phyloP scores from a whole-genome alignment of 2,888 invertebrate species.

The Phortica magna region DNA sequence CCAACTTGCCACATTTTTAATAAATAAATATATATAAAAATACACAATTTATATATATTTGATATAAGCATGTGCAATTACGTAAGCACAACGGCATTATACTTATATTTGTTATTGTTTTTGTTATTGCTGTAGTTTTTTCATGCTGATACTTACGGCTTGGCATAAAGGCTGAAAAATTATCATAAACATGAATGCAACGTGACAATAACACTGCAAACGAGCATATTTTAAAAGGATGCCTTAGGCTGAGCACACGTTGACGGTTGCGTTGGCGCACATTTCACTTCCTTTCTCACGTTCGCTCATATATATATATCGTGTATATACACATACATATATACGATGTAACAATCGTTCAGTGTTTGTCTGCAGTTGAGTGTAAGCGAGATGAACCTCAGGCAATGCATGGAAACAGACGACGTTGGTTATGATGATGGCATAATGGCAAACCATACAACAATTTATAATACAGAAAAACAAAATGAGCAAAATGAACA shows the following conservation, averaged over 20 bases:
- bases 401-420: background rate
- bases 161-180: constrained; percentile 35
- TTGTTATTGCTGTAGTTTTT: background rate
- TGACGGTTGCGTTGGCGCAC: background rate
- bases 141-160: background rate
- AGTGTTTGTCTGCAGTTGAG: too few relatives aligned
- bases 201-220: constrained; percentile 11
- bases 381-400: background rate
- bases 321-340: too few relatives aligned
- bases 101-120: background rate
- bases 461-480: background rate
- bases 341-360: too few relatives aligned
- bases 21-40: too few relatives aligned
- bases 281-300: background rate
- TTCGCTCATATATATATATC: background rate
- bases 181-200: constrained; percentile 47
- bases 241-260: background rate
- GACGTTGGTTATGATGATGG: background rate
- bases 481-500: too few relatives aligned
- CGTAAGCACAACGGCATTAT: background rate
- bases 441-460: background rate
- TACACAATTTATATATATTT: too few relatives aligned
- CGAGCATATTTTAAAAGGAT: constrained; percentile 2
- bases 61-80: too few relatives aligned
- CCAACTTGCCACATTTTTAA: too few relatives aligned